Base-by-base conservation (phyloP, 2,888 invertebrate genomes). In the Hypsopygia costalis region DNA sequence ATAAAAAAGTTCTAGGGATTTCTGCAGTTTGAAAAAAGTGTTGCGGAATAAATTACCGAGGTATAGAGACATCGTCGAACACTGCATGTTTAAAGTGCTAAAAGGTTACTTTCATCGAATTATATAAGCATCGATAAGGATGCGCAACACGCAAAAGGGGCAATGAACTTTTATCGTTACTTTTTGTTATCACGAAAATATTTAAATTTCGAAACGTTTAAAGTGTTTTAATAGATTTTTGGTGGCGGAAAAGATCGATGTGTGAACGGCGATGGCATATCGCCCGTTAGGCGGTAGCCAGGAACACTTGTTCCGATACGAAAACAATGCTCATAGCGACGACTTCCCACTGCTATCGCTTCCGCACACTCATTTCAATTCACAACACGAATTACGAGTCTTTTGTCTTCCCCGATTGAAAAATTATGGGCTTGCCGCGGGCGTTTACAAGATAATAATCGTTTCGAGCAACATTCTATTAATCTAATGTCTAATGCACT, bases 361-460 rank as follows among this genome's bases (percentile, higher is more conserved):
- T 70, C 69, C 71, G 69, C 48, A 50, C 51, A 43, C 56, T 58
- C 66, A 78, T 81, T 79, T 67, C 50, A 65, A 81, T 82, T 78
- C 79, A 56, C 59, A 64, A 62, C 78, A 70, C 65, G 69, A 35
- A 61, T 62, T 65, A 62, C 70, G 60, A 67, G 59, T 60, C 68
- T 63, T 50, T 49, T 44, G 52, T 61, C 8, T 68, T 66, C 58
- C 47, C 58, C 66, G 53, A 53, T 44, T 36, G 35, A 52, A 56
- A 52, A 47, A 44, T 25, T 25, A 4, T 43, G 34, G 36, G 42
- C 33, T 9, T 43, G 46, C 44, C 47, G 47, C 46, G 39, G 41
- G 33, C 16, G 16, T 4, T 4, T 16, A 16, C 16, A 29, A 22
- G n/a, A n/a, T n/a, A 11, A 21, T 34, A 41, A 41, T 51, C 2